Conservation (phyloP, 2,113 vertebrate genomes). For the Oncorhynchus tshawytscha region DNA sequence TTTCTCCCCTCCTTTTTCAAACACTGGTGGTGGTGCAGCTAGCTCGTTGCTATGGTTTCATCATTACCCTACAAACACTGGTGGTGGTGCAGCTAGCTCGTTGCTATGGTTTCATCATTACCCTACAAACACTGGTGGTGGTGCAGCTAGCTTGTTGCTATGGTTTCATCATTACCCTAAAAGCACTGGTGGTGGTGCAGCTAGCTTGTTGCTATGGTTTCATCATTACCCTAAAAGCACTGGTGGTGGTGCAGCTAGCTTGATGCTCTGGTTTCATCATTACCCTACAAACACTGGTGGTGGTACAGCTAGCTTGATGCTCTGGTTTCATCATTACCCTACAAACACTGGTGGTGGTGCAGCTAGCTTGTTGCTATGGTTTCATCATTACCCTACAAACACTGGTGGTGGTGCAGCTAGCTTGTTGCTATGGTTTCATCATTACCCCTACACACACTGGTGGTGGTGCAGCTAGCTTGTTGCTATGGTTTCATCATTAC, state of each 20-base stretch:
- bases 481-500: conserved; percentile 53
- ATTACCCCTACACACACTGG: conserved; percentile 68
- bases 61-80: conserved; percentile 66
- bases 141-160: conserved; percentile 46
- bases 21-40: conserved; percentile 53
- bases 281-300: conserved; percentile 64
- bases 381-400: conserved; percentile 68
- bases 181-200: conserved; percentile 55
- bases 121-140: conserved; percentile 61
- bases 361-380: conserved; percentile 41
- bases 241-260: conserved; percentile 48
- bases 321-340: conserved; percentile 60
- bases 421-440: conserved; percentile 28
- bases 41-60: conserved; percentile 20
- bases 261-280: conserved; percentile 43
- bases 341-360: conserved; percentile 56
- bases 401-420: conserved; percentile 51
- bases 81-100: conserved; percentile 50
- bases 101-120: conserved; percentile 52
- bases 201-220: conserved; percentile 33
- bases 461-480: conserved; percentile 51
- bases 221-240: conserved; percentile 68
- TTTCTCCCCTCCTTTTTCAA: conserved; percentile 58
- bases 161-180: conserved; percentile 65
- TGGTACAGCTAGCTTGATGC: conserved; percentile 50